Percentiles rank a stretch among this genome's conserved stretches.
These are phyloP conservation scores for Keiferia lycopersicella DNA, from an alignment of 2,888 invertebrate species.

Conservation along the genomic window DNA sequence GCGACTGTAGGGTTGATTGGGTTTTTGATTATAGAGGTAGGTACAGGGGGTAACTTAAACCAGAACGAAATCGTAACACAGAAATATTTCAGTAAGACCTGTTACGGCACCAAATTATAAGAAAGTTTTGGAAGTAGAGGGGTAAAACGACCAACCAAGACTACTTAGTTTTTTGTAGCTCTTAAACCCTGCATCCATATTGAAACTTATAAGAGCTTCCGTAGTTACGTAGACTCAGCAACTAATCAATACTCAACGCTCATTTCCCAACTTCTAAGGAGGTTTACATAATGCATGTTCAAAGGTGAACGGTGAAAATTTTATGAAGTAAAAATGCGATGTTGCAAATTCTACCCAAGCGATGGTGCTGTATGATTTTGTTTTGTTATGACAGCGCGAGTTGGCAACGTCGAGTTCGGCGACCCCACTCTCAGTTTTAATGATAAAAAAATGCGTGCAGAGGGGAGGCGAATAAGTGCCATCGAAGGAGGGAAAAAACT, in stretches of 20 bases:
- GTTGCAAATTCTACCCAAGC: conserved; percentile 53
- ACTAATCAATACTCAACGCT: conserved; percentile 19
- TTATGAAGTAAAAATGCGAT: conserved; percentile 45
- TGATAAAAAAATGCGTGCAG: conserved; percentile 81
- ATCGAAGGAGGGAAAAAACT: conserved; percentile 80
- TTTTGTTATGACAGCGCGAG: conserved; percentile 79
- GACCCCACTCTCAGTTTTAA: conserved; percentile 80
- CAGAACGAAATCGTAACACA: background rate
- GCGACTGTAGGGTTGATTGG: background rate
- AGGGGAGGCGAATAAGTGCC: conserved; percentile 79
- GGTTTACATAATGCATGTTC: conserved; percentile 23
- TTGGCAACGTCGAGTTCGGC: conserved; percentile 75
- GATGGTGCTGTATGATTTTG: conserved; percentile 67
- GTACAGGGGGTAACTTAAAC: no score
- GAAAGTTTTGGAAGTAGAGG: no score
- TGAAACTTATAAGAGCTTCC: no score
- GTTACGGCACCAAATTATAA: background rate
- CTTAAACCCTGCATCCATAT: no score
- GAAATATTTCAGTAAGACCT: background rate
- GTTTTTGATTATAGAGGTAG: conserved; percentile 3
- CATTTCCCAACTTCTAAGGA: conserved; percentile 12
- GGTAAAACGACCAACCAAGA: no score
- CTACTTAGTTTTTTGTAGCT: no score
- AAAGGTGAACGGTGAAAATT: conserved; percentile 29
- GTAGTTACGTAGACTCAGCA: background rate